These are phyloP conservation scores for Orussus abietinus DNA, from an alignment of 1,140 invertebrate genomes.

Conservation along the genomic window DNA sequence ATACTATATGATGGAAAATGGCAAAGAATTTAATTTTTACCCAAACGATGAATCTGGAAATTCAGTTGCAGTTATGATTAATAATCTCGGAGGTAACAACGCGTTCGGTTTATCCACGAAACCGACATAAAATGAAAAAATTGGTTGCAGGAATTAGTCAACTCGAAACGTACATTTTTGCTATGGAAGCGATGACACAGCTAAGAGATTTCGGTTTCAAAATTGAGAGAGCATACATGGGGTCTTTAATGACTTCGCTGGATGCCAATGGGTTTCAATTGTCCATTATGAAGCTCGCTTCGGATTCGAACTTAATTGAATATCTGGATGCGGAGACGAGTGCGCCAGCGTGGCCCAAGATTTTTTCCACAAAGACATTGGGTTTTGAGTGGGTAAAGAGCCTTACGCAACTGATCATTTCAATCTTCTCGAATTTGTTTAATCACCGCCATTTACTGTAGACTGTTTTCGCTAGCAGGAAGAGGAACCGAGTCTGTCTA, in stretches of 20 bases:
- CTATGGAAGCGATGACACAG: constrained; percentile 56
- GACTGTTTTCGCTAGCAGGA: too few species aligned
- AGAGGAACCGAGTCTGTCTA: too few species aligned
- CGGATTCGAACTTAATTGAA: constrained; percentile 30
- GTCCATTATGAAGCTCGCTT: constrained; percentile 56
- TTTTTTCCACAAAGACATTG: constrained; percentile 13
- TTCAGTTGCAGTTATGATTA: constrained; percentile 26
- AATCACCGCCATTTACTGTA: too few species aligned
- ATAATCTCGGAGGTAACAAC: constrained; percentile 25
- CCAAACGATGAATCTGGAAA: too few species aligned
- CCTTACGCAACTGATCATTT: too few species aligned
- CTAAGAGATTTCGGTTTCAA: constrained; percentile 40
- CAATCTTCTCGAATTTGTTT: too few species aligned
- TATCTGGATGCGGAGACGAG: constrained; percentile 50
- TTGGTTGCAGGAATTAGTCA: constrained; percentile 58
- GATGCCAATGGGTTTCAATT: constrained; percentile 62
- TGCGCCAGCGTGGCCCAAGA: constrained; percentile 46
- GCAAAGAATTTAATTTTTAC: constrained; percentile 18
- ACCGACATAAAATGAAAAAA: background rate
- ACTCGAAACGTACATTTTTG: constrained; percentile 61
- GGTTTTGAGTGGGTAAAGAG: constrained; percentile 13
- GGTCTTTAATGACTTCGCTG: constrained; percentile 61
- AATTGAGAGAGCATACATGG: constrained; percentile 56
- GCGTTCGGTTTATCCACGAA: background rate
- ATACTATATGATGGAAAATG: constrained; percentile 13